Evolutionary conservation across 92 coral and sea anemone species (phyloP).

Genomic region (Zoanthus gigantus): DNA sequence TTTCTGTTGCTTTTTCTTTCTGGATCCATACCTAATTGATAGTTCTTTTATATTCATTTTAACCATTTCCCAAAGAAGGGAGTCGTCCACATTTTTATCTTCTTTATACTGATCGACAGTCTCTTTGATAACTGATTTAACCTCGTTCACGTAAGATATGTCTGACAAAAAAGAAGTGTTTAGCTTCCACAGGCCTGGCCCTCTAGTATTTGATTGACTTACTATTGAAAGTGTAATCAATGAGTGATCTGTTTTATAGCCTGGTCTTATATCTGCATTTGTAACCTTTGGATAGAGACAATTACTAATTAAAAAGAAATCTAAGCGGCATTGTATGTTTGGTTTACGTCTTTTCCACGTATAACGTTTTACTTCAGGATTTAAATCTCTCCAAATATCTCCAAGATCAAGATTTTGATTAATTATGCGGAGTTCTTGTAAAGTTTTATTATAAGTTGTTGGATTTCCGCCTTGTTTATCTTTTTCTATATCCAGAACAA

Average conservation of each 20-base stretch:
- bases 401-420: neutral
- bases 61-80: constrained; percentile 15
- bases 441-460: neutral
- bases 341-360: constrained; percentile 5
- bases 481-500: neutral
- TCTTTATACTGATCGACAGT: constrained; percentile 7
- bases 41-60: neutral
- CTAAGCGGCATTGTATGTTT: neutral
- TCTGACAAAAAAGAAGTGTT: neutral
- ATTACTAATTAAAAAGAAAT: neutral
- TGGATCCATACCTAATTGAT: neutral
- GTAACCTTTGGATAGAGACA: neutral
- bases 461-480: constrained; percentile 2
- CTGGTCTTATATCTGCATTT: neutral
- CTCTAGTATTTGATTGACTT: neutral
- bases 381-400: neutral
- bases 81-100: neutral
- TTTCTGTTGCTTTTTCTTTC: neutral
- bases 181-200: no score
- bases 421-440: neutral
- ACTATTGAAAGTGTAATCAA: neutral
- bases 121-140: neutral
- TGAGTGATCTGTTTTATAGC: constrained; percentile 19
- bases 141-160: neutral
- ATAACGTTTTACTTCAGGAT: constrained; percentile 3